Percentiles rank a stretch among this genome's conserved stretches.
Evolutionary conservation across 2,888 invertebrate species (phyloP).

Genomic region (Eristalinus aeneus): DNA sequence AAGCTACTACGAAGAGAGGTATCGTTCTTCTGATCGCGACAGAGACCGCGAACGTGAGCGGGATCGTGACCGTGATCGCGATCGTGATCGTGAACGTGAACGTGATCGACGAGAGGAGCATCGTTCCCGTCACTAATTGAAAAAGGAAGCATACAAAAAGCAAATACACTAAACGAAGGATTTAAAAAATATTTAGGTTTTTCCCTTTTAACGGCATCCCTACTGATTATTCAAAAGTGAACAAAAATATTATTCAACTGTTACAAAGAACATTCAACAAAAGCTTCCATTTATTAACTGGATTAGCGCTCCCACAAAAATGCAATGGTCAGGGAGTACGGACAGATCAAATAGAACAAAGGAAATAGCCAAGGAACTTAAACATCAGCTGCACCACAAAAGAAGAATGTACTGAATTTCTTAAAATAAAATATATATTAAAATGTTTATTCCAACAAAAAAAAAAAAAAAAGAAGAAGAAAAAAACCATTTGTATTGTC

Average conservation of each 20-base stretch:
- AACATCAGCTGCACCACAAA: constrained; percentile 72
- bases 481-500: constrained; percentile 74
- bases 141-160: constrained; percentile 53
- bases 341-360: background rate
- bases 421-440: constrained; percentile 76
- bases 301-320: background rate
- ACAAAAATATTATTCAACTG: constrained; percentile 41
- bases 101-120: constrained; percentile 86
- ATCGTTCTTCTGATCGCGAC: constrained; percentile 87
- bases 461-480: constrained; percentile 73
- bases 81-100: constrained; percentile 85
- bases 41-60: constrained; percentile 85
- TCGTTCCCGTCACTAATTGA: constrained; percentile 84
- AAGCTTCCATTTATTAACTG: background rate
- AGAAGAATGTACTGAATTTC: constrained; percentile 80
- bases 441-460: constrained; percentile 77
- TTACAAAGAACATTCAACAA: background rate
- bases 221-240: constrained; percentile 57
- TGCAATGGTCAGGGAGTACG: background rate
- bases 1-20: constrained; percentile 92
- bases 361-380: background rate
- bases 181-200: constrained; percentile 47
- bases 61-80: constrained; percentile 84
- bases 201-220: constrained; percentile 45
- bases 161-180: constrained; percentile 56